phyloP scores from a whole-genome alignment of 2,113 vertebrate species.

The Connochaetes taurinus region DNA sequence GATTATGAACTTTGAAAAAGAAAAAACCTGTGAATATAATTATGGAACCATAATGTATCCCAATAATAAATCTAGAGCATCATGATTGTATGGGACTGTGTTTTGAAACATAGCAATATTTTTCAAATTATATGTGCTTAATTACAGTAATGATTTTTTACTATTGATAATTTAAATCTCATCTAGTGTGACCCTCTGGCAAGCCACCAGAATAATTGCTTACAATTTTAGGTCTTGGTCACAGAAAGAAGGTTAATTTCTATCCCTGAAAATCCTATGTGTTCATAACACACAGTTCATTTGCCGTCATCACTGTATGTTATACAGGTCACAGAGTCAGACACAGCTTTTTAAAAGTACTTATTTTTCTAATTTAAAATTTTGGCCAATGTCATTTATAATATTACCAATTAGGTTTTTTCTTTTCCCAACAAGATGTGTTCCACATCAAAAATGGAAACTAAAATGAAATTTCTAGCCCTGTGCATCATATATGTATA shows the following conservation, averaged over 20 bases:
- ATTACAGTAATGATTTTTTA: slow-evolving; percentile 53
- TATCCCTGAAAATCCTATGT: slow-evolving; percentile 80
- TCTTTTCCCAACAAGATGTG: slow-evolving; percentile 35
- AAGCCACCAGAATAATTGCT: slow-evolving; percentile 39
- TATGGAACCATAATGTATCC: slow-evolving; percentile 56
- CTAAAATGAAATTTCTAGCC: slow-evolving; percentile 77
- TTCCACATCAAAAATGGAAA: slow-evolving; percentile 55
- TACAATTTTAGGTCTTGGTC: slow-evolving; percentile 63
- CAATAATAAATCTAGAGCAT: slow-evolving; percentile 54
- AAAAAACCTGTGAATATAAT: slow-evolving; percentile 2
- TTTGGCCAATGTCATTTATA: slow-evolving; percentile 57
- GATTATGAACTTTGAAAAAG: slow-evolving; percentile 41
- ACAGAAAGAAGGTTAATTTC: slow-evolving; percentile 82
- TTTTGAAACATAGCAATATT: not conserved
- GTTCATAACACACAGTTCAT: slow-evolving; percentile 73
- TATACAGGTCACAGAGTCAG: slow-evolving; percentile 79
- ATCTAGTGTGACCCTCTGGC: slow-evolving; percentile 2
- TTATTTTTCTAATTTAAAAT: slow-evolving; percentile 39
- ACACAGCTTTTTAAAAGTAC: slow-evolving; percentile 45
- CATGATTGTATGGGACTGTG: slow-evolving; percentile 11
- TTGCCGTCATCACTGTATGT: slow-evolving; percentile 71
- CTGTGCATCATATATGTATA: slow-evolving; percentile 70
- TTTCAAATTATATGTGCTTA: slow-evolving; percentile 52
- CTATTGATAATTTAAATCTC: slow-evolving; percentile 62
- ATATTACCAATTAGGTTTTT: slow-evolving; percentile 49